Base-by-base conservation (phyloP, 23 tunicate genomes). In the Ciona savignyi region DNA sequence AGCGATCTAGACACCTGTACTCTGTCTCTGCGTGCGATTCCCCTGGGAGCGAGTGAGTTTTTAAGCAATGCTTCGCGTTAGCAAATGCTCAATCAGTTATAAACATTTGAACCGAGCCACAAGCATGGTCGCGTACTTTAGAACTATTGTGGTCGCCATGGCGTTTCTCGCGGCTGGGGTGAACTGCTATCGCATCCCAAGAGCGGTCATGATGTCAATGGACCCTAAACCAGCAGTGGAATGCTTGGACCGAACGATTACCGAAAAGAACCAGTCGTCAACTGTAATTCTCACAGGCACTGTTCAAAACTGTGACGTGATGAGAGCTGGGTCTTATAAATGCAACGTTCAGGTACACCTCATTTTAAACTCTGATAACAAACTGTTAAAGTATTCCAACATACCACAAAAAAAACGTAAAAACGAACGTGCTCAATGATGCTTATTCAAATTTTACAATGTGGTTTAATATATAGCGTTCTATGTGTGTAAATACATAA, bases 201-300 rank as follows among this genome's bases (percentile, higher is more conserved):
- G 87, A 75, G 87, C 80, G 25, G 76, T 82, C 1, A 82, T 82
- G 87, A 48, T 82, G 70, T 75, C 87, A 25, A 60, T 82, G 81
- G 71, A 70, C 23, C 66, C 51, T 15, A 29, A 25, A 19, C 56
- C 29, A 9, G 60, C 68, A 56, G 49, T 32, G 11, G 48, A 81
- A 48, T 88, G 96, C 48, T 4, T 74, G 23, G 81, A 85, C 27
- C 60, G 63, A 34, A 72, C 87, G 27, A 78, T 78, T 1, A 48
- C 62, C 34, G 88, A 82, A 69, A 81, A 77, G 62, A 88, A 88
- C 35, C 33, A 29, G 26, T 48, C 87, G 3, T 66, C 87, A 20
- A 28, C 67, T 6, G 66, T 88, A 0, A 82, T 88, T 72, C 68
- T 88, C 2, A 82, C 96, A 0, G 96, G 83, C n/a, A 88, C 96